A percentile compares a stretch with the other conserved stretches of the same genome.
Conservation (phyloP, 2,797 vertebrate genomes). For the Graptemys geographica region DNA sequence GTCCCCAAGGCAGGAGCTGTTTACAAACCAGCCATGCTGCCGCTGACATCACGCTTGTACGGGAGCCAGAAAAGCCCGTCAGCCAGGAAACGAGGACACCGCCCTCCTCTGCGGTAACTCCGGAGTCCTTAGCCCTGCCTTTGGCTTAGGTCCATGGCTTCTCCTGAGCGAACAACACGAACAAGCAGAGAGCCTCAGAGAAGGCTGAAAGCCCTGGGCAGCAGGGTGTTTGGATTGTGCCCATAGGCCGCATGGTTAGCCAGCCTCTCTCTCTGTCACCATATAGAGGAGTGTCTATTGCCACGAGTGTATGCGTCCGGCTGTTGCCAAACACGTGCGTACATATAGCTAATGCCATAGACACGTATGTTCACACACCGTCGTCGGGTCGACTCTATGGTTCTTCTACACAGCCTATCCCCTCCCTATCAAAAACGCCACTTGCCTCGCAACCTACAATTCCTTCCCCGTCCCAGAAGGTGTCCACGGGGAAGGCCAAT, state of each 20-base stretch:
- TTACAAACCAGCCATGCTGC: not conserved
- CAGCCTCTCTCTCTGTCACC: too few relatives aligned
- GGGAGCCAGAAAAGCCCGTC: not conserved
- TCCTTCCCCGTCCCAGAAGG: too few relatives aligned
- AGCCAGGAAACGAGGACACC: not conserved
- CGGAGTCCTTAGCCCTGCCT: not conserved
- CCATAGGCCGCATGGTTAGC: not conserved
- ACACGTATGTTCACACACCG: too few relatives aligned
- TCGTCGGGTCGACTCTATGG: too few relatives aligned
- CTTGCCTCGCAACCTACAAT: too few relatives aligned
- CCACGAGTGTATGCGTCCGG: too few relatives aligned
- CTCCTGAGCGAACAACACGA: not conserved
- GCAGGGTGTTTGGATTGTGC: not conserved
- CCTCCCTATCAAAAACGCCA: too few relatives aligned
- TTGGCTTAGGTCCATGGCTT: not conserved
- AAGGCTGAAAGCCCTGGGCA: not conserved
- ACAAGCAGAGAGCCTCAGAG: not conserved
- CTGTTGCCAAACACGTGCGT: too few relatives aligned
- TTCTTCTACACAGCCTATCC: too few relatives aligned
- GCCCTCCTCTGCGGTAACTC: not conserved
- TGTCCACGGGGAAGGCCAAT: too few relatives aligned
- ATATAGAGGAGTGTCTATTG: too few relatives aligned
- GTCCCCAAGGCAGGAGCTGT: not conserved
- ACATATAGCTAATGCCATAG: too few relatives aligned
- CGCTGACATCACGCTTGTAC: not conserved